Conservation (phyloP, 2,888 invertebrate genomes). For the Tiliacea citrago region DNA sequence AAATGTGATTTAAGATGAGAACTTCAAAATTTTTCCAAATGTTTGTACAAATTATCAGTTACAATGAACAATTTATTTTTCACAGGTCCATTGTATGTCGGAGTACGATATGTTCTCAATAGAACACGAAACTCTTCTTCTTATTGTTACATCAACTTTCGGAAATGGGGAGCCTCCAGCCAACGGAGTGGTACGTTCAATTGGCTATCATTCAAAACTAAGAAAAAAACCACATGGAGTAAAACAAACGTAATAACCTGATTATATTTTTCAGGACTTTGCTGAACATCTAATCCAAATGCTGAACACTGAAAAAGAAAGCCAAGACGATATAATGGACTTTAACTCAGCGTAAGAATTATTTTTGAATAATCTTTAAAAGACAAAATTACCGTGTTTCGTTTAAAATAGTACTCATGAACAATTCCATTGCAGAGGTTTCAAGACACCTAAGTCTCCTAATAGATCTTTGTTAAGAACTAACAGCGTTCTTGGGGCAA, state of each 20-base stretch:
- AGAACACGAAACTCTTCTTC: conserved; percentile 97
- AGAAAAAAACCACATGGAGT: neutral
- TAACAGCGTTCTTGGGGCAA: conserved; percentile 92
- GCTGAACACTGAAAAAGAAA: conserved; percentile 81
- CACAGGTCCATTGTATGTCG: conserved; percentile 97
- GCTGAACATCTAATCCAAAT: conserved; percentile 84
- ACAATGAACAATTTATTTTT: neutral
- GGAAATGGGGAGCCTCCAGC: conserved; percentile 99
- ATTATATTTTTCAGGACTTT: conserved; percentile 77
- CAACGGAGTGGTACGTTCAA: conserved; percentile 95
- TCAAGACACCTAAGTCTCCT: conserved; percentile 92
- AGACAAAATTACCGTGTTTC: neutral
- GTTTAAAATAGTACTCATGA: neutral
- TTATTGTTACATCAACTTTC: conserved; percentile 98
- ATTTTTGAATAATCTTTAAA: neutral
- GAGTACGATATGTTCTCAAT: conserved; percentile 98
- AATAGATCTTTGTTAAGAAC: conserved; percentile 93
- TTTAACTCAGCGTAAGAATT: conserved; percentile 44
- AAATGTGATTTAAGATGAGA: too few species aligned
- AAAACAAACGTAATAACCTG: neutral
- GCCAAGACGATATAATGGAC: conserved; percentile 71
- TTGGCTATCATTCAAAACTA: neutral
- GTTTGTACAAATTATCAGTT: neutral
- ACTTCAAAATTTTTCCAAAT: neutral
- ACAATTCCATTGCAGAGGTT: conserved; percentile 81